Base-by-base conservation (phyloP, 2,797 vertebrate genomes). In the Chelon auratus region DNA sequence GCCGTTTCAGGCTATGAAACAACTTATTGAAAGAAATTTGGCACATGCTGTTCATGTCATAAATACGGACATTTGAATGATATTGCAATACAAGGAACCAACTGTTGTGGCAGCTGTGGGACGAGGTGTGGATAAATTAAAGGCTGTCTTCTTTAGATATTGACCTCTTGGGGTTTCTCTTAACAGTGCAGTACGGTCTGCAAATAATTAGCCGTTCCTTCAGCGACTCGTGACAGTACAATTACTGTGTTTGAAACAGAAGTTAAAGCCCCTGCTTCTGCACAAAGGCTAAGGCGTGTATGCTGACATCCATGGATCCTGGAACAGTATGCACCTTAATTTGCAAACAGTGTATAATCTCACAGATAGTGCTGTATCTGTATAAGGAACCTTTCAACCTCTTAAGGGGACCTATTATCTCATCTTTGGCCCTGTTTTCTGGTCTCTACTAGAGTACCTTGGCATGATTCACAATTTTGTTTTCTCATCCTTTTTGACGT, bases 1-100 rank as follows among this genome's bases (percentile, higher is more conserved):
- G 57, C 60, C 30, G 43, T 77, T 82, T 83, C 30, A 57, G 26
- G 4, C 20, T 17, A 55, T 69, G 20, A 82, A 80, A 75, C 40
- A 70, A 70, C 22, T 17, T 7, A 12, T 58, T 57, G 9, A 75
- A 73, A 84, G 40, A 81, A 45, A 80, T 66, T 84, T 86, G 78
- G 70, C 79, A 82, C 85, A 82, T 89, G 80, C 81, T 72, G 59
- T 62, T 84, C 48, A 64, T 77, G 54, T 73, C 45, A 52, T 68
- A 62, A 85, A 78, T 63, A 67, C 66, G 43, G 9, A 60, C n/a
- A 58, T 63, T 53, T 22, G 17, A 64, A 62, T 45, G 59, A 55
- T 13, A 50, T 6, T 26, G 42, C 68, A 18, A 60, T 55, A 53
- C 26, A 62, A 13, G 36, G 12, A 72, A 58, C 22, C 18, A 47